Evolutionary conservation across 2,797 vertebrate species (phyloP), one percentile per base, ranked within the genome.

Genomic region (Spinus olivaceus): DNA sequence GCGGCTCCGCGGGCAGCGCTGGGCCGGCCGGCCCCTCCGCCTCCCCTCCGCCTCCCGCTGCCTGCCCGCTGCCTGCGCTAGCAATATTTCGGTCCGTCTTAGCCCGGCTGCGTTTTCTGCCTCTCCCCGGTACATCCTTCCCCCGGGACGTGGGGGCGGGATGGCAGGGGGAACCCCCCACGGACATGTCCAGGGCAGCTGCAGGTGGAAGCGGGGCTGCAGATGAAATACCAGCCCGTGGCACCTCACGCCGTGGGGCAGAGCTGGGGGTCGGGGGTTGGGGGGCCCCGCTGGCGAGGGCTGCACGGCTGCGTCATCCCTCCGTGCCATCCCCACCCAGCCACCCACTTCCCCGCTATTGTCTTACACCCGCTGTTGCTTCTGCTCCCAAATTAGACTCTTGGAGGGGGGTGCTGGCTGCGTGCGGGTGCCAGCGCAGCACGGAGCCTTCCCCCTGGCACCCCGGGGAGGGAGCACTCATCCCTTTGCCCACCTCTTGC

Each of bases 301-400:
- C 65, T 88, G 91, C 33, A 53, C 27, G 69, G 74, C 80, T 94
- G 95, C 94, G 95, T 96, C 95, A 96, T 96, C 90, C 90, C 93
- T 93, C 83, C 14, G 77, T 96, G 92, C 82, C 81, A 24, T 92
- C 94, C 90, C 86, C 84, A 67, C 90, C 88, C 80, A 32, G 73
- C 94, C 95, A 94, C 96, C 96, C 91, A 96, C 92, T 90, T 96
- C 91, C 41, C 77, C 5, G 79, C 92, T 90, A 92, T 95, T 95
- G 91, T 95, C 89, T 90, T 86, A 88, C 92, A 88, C 87, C 91
- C 94, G 81, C 85, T 95, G 89, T 90, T 95, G 94, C 90, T 87
- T 93, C 91, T 91, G 90, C 80, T 92, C 92, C 92, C 67, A 67
- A 95, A 91, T 93, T 96, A 93, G 89, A 88, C 3, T 32, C 44